phyloP scores from a whole-genome alignment of 1,140 invertebrate species.

The Acromyrmex echinatior region DNA sequence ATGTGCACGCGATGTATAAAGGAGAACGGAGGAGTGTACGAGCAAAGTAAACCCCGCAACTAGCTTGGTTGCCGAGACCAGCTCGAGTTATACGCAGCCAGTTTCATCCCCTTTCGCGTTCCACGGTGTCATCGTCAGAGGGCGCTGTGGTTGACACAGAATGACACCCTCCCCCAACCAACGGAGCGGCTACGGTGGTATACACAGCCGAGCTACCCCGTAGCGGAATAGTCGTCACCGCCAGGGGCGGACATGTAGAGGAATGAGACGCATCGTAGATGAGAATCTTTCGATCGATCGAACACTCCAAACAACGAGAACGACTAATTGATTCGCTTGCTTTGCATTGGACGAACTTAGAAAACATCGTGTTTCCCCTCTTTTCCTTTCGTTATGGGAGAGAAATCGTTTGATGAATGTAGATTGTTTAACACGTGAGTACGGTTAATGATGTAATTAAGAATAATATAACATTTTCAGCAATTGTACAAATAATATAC shows the following conservation, averaged over 20 bases:
- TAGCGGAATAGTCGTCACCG: constrained; percentile 74
- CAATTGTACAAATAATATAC: neutral
- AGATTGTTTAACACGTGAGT: constrained; percentile 3
- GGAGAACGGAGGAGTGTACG: constrained; percentile 65
- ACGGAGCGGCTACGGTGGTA: constrained; percentile 47
- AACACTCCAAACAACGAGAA: constrained; percentile 52
- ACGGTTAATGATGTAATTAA: neutral
- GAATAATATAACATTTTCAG: neutral
- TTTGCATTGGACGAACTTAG: constrained; percentile 6
- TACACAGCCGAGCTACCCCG: constrained; percentile 61
- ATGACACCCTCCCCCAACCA: constrained; percentile 80
- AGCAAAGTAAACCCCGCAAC: constrained; percentile 78
- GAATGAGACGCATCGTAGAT: constrained; percentile 63
- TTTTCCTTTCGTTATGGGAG: neutral
- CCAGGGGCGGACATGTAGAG: constrained; percentile 70
- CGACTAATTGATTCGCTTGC: constrained; percentile 60
- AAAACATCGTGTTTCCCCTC: constrained; percentile 10
- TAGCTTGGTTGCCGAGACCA: constrained; percentile 79
- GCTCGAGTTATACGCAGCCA: constrained; percentile 79
- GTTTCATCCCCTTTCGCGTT: constrained; percentile 86
- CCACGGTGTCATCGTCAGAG: constrained; percentile 86
- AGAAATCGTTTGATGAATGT: neutral
- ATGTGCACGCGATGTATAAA: constrained; percentile 59
- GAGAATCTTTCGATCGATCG: constrained; percentile 64
- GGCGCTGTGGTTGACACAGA: constrained; percentile 86